Evolutionary conservation across 1,140 invertebrate genomes (phyloP), one percentile per base, ranked within the genome.

Genomic region (Caenorhabditis brenneri): DNA sequence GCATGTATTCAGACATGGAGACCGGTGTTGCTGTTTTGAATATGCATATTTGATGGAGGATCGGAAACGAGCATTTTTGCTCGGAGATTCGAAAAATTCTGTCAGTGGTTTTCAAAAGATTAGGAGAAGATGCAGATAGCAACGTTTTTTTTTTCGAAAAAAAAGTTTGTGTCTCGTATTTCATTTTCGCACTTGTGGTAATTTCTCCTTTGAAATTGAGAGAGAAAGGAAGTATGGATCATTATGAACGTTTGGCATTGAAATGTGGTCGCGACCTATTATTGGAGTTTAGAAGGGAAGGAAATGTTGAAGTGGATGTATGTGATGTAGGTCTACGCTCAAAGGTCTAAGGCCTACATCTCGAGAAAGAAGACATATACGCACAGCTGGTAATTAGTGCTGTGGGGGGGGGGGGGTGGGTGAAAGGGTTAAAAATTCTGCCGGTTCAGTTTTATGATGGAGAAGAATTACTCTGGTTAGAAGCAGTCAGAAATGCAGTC

Each of bases 221-320:
- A 36, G 22, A 65, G 22, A 36, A 74, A 74, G 65, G 65, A 74
- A 74, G 65, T 42, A 31, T 22, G 65, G 65, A 42, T 74, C 65
- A 74, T 74, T 42, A 74, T 74, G 65, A 74, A 46, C 65, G 65
- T 74, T 74, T 42, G 65, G 65, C 65, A 74, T 74, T 74, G 65
- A 74, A 74, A 74, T 74, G 65, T 42, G 36, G 65, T 42, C 36
- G 36, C 36, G 22, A 74, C 65, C 65, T 22, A 74, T 74, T 74
- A 74, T 74, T 33, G 65, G 58, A 74, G 65, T 74, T 74, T 74
- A 74, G 65, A 39, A 46, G 29, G 29, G 9, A 24, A 22, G 36
- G 65, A 74, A 74, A 74, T 74, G 65, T 74, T 74, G 65, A 74
- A 74, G 65, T 74, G 65, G 65, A 74, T 74, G 58, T 65, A 58